Conservation (phyloP, 2,888 invertebrate species). For the Drosophila hawaiiensis region DNA sequence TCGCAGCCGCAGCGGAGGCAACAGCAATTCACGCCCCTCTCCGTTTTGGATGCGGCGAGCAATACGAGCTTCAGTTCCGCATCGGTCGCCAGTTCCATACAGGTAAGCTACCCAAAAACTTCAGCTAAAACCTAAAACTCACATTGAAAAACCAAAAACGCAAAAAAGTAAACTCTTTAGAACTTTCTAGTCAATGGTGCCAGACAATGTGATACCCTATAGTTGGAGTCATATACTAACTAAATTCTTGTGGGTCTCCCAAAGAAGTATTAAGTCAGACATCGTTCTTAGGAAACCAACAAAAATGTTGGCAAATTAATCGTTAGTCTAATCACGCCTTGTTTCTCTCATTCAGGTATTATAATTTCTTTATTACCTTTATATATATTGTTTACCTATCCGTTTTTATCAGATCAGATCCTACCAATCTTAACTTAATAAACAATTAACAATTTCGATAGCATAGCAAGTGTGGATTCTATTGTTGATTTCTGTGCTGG, state of each 20-base stretch:
- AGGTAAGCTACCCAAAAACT: slow-evolving; percentile 77
- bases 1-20: slow-evolving; percentile 44
- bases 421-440: background rate
- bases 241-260: background rate
- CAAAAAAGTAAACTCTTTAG: slow-evolving; percentile 16
- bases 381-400: background rate
- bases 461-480: background rate
- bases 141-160: slow-evolving; percentile 25
- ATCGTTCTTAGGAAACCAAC: background rate
- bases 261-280: background rate
- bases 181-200: slow-evolving; percentile 8
- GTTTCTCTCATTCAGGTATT: background rate
- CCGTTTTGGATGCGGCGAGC: slow-evolving; percentile 77
- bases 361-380: background rate
- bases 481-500: background rate
- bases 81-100: slow-evolving; percentile 85
- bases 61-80: slow-evolving; percentile 85
- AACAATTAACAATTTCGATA: background rate
- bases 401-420: background rate
- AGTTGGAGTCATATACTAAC: background rate
- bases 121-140: slow-evolving; percentile 29
- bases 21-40: slow-evolving; percentile 78
- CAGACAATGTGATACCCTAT: slow-evolving; percentile 13
- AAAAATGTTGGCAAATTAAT: background rate
- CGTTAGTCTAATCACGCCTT: background rate